Base-by-base conservation (phyloP, 1,140 invertebrate genomes). In the Holotrichia oblita region DNA sequence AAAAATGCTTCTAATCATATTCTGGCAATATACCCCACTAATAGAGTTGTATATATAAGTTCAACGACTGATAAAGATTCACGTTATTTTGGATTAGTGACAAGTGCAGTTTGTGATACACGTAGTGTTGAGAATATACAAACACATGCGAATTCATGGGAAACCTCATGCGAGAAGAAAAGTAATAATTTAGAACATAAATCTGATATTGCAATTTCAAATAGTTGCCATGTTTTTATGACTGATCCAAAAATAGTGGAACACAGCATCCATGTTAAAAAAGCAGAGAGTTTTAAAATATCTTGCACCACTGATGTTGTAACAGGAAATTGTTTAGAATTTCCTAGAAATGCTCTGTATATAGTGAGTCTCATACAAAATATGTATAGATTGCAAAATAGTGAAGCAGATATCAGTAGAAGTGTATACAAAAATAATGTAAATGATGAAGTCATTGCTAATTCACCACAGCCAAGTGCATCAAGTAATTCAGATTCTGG, bases 401-500 rank as follows among this genome's bases (percentile, higher is more conserved):
- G 42, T 6, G 44, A 72, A n/a, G 78, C 77, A 10, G 78, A 81
- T 34, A 40, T 69, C 7, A 74, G 40, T 42, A 76, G 80, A 79
- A 81, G 77, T 80, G 14, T 12, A 6, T 40, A 76, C 14, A 22
- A 14, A 82, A 81, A 64, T 76, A 76, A 9, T 73, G 77, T 6
- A 78, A 81, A 73, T n/a, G 44, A 77, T 14, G 73, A 79, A 12
- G 72, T 87, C 6, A 80, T 91, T 3, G 91, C 93, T 0, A 93
- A 94, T 81, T 95, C 94, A 0, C 94, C 94, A 0, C 94, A 96
- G 80, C 94, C 94, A 0, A 96, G 94, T 84, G 95, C 94, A 72
- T 96, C 95, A 0, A 97, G 95, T 80, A 98, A 98, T 85, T 97
- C 95, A 82, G 97, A 98, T 87, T 98, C 96, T 17, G 97, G 97